Evolutionary conservation across 2,113 vertebrate species (phyloP).

Genomic region (Narcine bancroftii): DNA sequence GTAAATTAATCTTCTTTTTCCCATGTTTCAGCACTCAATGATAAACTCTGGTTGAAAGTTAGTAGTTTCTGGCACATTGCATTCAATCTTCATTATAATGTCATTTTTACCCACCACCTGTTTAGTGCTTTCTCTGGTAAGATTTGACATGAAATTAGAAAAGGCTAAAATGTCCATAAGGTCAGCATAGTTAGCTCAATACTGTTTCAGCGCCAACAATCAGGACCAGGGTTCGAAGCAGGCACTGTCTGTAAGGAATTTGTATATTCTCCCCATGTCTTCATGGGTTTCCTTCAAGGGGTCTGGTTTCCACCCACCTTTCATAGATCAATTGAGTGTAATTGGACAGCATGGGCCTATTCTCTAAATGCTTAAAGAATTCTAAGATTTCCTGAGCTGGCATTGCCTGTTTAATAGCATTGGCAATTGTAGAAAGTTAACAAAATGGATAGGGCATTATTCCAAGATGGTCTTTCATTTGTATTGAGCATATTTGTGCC

Average conservation of each 20-base stretch:
- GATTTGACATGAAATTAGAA: background rate
- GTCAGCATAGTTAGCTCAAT: no score
- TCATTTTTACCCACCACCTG: background rate
- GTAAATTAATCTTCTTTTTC: background rate
- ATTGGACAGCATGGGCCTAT: no score
- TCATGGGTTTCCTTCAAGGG: no score
- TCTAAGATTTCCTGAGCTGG: background rate
- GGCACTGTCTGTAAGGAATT: no score
- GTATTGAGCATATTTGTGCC: background rate
- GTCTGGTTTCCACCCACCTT: no score
- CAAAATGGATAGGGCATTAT: background rate
- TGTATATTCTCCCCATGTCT: no score
- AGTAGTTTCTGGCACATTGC: background rate
- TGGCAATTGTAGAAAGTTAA: background rate
- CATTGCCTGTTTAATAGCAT: background rate
- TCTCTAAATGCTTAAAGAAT: background rate
- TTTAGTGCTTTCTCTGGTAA: background rate
- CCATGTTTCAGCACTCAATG: background rate
- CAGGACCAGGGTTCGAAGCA: no score
- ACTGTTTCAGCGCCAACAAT: no score
- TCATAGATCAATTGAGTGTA: no score
- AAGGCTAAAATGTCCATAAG: background rate
- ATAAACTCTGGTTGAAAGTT: background rate
- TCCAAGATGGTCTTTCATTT: background rate
- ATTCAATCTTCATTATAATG: background rate